Conservation (phyloP, 2,888 invertebrate species). For the Tetragnatha montana region DNA sequence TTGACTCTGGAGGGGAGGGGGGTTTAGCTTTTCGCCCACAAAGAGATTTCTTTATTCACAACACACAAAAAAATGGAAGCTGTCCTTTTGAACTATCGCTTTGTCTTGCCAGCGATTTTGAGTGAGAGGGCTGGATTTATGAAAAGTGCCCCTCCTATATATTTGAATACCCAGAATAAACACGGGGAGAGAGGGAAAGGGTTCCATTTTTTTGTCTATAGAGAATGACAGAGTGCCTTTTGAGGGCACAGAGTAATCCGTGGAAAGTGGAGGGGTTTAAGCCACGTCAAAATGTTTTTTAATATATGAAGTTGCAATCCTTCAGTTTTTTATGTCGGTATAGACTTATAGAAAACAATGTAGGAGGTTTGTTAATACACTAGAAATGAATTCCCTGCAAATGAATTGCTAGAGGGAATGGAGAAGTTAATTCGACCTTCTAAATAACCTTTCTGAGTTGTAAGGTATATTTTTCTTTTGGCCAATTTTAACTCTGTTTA, state of each 20-base stretch:
- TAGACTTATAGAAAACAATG: too few species aligned
- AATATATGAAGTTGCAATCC: not conserved
- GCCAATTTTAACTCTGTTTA: too few species aligned
- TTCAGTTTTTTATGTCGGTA: not conserved
- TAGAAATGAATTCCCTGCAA: too few species aligned
- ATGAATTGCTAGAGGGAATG: too few species aligned
- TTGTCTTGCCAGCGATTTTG: not conserved
- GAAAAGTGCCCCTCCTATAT: not conserved
- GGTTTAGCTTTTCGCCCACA: constrained; percentile 2
- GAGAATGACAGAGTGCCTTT: not conserved
- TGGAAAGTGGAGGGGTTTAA: not conserved
- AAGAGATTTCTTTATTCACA: not conserved
- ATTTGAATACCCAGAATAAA: not conserved
- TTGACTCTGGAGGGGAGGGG: constrained; percentile 37
- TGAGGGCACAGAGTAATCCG: not conserved
- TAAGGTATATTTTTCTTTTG: too few species aligned
- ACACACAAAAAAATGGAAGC: not conserved
- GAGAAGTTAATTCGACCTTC: too few species aligned
- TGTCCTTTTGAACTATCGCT: not conserved
- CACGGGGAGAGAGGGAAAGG: not conserved
- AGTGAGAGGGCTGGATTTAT: not conserved
- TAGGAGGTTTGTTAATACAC: too few species aligned
- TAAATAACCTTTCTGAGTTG: too few species aligned
- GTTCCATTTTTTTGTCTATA: not conserved
- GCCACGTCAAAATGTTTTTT: not conserved